Percentiles rank a stretch among this genome's conserved stretches.
phyloP scores from a whole-genome alignment of 1,140 invertebrate species.

The Drosophila arizonae region DNA sequence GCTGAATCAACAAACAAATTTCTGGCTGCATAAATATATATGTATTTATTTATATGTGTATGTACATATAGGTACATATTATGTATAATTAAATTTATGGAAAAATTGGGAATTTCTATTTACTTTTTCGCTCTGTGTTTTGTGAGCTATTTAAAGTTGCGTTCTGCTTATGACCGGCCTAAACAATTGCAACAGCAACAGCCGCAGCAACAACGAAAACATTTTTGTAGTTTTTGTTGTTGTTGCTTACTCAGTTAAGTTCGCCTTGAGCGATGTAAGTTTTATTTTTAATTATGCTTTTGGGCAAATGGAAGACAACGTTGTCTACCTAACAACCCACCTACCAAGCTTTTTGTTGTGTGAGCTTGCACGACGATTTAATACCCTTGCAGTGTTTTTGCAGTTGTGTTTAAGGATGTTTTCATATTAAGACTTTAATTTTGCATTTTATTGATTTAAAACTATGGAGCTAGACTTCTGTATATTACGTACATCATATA shows the following conservation, averaged over 20 bases:
- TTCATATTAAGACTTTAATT: no score
- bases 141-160: neutral
- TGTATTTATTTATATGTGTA: conserved; percentile 17
- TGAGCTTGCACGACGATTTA: neutral
- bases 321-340: conserved; percentile 6
- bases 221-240: neutral
- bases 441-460: no score
- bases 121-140: neutral
- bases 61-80: conserved; percentile 1
- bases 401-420: no score
- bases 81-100: conserved; percentile 12
- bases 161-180: conserved; percentile 13
- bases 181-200: conserved; percentile 26
- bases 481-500: neutral
- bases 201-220: neutral
- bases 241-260: conserved; percentile 33
- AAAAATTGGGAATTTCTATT: conserved; percentile 27
- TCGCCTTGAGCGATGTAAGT: conserved; percentile 51
- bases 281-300: conserved; percentile 68
- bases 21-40: conserved; percentile 45
- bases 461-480: no score
- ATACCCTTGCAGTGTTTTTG: neutral
- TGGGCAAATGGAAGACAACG: conserved; percentile 37
- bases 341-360: neutral
- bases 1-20: conserved; percentile 61